phyloP scores from a whole-genome alignment of 2,888 invertebrate genomes.

The Hymenopus coronatus region DNA sequence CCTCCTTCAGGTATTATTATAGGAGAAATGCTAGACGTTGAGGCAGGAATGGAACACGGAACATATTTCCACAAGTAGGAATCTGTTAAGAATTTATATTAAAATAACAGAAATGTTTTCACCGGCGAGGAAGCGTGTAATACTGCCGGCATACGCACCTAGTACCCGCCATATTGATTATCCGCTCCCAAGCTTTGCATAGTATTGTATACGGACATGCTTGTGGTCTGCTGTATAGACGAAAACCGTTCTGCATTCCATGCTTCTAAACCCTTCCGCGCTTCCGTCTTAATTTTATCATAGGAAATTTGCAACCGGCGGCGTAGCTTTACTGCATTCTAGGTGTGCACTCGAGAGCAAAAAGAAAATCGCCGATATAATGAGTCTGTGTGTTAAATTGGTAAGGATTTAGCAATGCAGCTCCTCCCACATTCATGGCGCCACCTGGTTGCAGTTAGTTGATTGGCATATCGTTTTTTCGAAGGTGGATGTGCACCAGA shows the following conservation, averaged over 20 bases:
- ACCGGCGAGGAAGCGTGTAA: neutral
- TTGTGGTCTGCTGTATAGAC: neutral
- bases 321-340: neutral
- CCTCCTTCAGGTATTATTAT: neutral
- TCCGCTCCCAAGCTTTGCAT: neutral
- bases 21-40: neutral
- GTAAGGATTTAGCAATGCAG: too few species aligned
- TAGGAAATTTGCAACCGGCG: neutral
- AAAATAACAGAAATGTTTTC: conserved; percentile 5
- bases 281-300: neutral
- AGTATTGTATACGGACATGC: neutral
- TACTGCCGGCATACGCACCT: neutral
- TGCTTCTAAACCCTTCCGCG: neutral
- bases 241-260: neutral
- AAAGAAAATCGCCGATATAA: too few species aligned
- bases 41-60: neutral
- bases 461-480: too few species aligned
- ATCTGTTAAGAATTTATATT: conserved; percentile 10
- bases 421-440: too few species aligned
- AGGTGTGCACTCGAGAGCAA: too few species aligned
- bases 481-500: too few species aligned
- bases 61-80: neutral
- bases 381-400: too few species aligned
- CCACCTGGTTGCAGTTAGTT: too few species aligned
- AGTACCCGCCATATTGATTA: neutral